phyloP scores from a whole-genome alignment of 2,888 invertebrate genomes.

The Apodemia zela region DNA sequence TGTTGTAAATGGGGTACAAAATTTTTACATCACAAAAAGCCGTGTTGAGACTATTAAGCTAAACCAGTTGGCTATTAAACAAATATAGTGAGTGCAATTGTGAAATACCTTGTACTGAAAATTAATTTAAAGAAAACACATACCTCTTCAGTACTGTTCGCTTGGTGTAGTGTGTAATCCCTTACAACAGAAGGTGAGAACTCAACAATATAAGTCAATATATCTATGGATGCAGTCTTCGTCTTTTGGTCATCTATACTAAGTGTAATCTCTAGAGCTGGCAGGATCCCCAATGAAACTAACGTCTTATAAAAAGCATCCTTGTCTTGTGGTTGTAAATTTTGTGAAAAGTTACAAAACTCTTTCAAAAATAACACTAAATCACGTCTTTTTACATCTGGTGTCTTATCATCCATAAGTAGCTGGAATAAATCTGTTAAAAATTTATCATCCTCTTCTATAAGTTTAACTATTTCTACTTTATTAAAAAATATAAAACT shows the following conservation, averaged over 20 bases:
- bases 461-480: slow-evolving; percentile 98
- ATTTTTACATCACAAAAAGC: too few species aligned
- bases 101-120: background rate
- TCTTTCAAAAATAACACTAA: slow-evolving; percentile 98
- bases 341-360: slow-evolving; percentile 99
- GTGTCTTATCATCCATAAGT: slow-evolving; percentile 93
- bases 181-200: slow-evolving; percentile 98
- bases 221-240: slow-evolving; percentile 98
- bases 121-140: background rate
- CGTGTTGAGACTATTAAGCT: too few species aligned
- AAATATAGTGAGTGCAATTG: background rate
- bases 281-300: slow-evolving; percentile 92
- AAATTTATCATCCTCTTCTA: slow-evolving; percentile 98
- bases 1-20: too few species aligned
- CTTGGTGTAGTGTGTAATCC: slow-evolving; percentile 97
- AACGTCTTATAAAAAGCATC: slow-evolving; percentile 98
- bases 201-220: slow-evolving; percentile 98
- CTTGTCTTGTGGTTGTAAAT: slow-evolving; percentile 97
- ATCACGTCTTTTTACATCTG: slow-evolving; percentile 92
- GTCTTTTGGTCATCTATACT: slow-evolving; percentile 96
- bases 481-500: slow-evolving; percentile 99
- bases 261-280: slow-evolving; percentile 94
- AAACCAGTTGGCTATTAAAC: background rate
- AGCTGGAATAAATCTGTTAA: slow-evolving; percentile 96
- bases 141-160: slow-evolving; percentile 93